phyloP scores from a whole-genome alignment of 1,140 invertebrate species.

The Brachionus asplanchnoidis region DNA sequence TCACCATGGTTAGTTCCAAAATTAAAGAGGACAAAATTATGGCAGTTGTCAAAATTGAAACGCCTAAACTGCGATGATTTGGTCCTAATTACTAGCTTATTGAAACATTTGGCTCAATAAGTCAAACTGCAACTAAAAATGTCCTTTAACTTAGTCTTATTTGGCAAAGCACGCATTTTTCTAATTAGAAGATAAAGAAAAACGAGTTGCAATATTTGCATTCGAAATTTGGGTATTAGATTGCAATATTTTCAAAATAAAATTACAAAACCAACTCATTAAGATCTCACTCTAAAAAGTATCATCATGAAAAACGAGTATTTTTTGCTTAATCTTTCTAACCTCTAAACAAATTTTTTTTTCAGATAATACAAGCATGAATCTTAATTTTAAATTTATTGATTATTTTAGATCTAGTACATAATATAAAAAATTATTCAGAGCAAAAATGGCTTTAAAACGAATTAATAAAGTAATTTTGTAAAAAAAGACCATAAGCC shows the following conservation, averaged over 20 bases:
- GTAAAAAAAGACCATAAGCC: not conserved
- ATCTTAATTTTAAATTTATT: not conserved
- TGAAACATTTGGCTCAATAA: not conserved
- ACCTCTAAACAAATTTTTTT: not conserved
- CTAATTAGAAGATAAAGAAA: not conserved
- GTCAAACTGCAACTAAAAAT: not conserved
- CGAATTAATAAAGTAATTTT: conserved; percentile 41
- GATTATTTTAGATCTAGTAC: not conserved
- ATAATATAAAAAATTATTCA: not conserved
- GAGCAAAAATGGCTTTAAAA: conserved; percentile 40
- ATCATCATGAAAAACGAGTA: not conserved
- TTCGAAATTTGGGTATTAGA: not conserved
- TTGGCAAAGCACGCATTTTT: not conserved
- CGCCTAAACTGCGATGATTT: not conserved
- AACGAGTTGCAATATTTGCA: not conserved
- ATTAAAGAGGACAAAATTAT: not conserved
- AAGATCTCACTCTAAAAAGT: not conserved
- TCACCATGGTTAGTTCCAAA: not conserved
- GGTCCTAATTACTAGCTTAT: not conserved
- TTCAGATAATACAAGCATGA: not conserved
- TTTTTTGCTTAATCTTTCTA: not conserved
- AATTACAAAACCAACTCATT: not conserved
- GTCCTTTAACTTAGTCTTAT: not conserved
- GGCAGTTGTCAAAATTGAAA: not conserved
- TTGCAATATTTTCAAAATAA: not conserved